Evolutionary conservation across 92 coral and sea anemone species (phyloP), one percentile per base, ranked within the genome.

Genomic region (Bergia puertoricense): DNA sequence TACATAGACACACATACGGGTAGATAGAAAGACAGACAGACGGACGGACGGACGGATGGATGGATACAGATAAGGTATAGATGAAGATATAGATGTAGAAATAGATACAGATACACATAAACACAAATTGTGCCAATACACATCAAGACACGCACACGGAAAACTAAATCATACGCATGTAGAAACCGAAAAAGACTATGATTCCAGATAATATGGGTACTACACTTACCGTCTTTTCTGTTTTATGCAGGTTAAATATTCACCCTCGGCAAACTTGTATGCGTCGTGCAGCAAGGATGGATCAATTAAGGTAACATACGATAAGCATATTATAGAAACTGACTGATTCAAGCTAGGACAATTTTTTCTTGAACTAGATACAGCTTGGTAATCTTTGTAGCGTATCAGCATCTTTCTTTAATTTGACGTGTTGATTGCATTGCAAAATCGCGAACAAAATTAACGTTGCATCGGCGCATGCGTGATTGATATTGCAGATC

Each of bases 271-370:
- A 39, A 96, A 95, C 85, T 93, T 97, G 6, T 97, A 94, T 79
- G 97, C 98, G n/a, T 97, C 99, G 8, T 91, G 96, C 51, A 95
- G 99, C 84, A 95, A 91, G 57, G 99, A 97, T 92, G 99, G 99
- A 30, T 85, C 99, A 0, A 95, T 97, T 36, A 97, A 97, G 94
- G 99, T 97, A 62, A 18, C 10, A n/a, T 18, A 15, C 16, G 68
- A 62, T 0, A 20, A 62, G 23, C 10, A 18, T 13, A 62, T 62
- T 18, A 0, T 22, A 20, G 30, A 14, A 62, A 62, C n/a, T 22
- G 8, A 62, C 23, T 18, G 8, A 30, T 30, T 30, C 30, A 57
- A 57, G 66, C 66, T 10, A 11, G 3, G 20, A 13, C 2, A 57
- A 57, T 11, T 57, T 57, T 46, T 54, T 54, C 16, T 0, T 54